Conservation (phyloP, 1,140 invertebrate genomes). For the Maconellicoccus hirsutus region DNA sequence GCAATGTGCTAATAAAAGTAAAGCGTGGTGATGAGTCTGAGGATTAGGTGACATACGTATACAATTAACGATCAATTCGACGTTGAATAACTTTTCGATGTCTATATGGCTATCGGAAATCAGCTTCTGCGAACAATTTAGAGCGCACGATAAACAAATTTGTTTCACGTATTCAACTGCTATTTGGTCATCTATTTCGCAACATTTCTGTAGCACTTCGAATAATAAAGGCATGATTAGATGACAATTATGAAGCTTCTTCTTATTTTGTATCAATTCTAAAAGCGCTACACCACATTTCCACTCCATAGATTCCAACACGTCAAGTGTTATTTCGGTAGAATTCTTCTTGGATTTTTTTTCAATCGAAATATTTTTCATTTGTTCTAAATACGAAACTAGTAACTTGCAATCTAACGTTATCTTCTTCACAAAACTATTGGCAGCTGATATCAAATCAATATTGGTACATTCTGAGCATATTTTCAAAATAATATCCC, state of each 20-base stretch:
- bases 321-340: background rate
- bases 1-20: slow-evolving; percentile 64
- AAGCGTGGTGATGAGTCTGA: slow-evolving; percentile 84
- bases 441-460: background rate
- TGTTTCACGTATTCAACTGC: slow-evolving; percentile 85
- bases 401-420: slow-evolving; percentile 5
- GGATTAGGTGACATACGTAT: slow-evolving; percentile 81
- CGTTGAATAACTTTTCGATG: slow-evolving; percentile 46
- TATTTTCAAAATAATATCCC: background rate
- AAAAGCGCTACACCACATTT: slow-evolving; percentile 62
- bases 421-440: slow-evolving; percentile 12
- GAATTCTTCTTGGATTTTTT: background rate
- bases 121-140: slow-evolving; percentile 54
- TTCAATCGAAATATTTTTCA: background rate
- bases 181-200: slow-evolving; percentile 67
- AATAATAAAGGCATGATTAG: slow-evolving; percentile 62
- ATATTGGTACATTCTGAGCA: background rate
- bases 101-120: slow-evolving; percentile 38
- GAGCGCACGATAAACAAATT: slow-evolving; percentile 61
- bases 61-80: slow-evolving; percentile 74
- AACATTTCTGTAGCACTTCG: slow-evolving; percentile 62
- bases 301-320: slow-evolving; percentile 52
- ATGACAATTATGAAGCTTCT: slow-evolving; percentile 53
- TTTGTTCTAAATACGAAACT: background rate
- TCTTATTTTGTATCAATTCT: slow-evolving; percentile 74